Evolutionary conservation across 2,113 vertebrate species (phyloP).

Genomic region (Falco punctatus): DNA sequence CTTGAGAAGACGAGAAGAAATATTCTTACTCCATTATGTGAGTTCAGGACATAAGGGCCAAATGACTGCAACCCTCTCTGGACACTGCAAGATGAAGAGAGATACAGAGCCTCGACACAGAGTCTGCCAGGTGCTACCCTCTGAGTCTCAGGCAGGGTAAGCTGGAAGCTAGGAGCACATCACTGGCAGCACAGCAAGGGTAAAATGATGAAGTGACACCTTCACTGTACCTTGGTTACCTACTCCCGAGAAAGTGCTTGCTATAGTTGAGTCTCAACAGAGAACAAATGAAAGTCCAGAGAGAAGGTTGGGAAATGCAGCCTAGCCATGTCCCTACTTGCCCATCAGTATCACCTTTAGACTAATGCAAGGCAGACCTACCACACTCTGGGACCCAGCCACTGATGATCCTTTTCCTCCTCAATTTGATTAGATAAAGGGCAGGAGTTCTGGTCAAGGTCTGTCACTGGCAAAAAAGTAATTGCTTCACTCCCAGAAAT

Average conservation of each 20-base stretch:
- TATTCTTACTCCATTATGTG: background rate
- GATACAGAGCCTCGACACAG: background rate
- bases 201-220: background rate
- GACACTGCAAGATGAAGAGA: background rate
- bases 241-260: background rate
- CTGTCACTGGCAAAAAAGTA: background rate
- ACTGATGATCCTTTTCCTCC: background rate
- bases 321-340: background rate
- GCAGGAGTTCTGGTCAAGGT: background rate
- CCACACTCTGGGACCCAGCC: fast-evolving
- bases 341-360: background rate
- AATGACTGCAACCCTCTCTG: background rate
- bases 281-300: background rate
- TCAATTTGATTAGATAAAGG: background rate
- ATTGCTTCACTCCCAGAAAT: background rate
- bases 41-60: background rate
- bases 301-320: background rate
- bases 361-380: background rate
- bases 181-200: background rate
- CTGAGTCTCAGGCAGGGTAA: background rate
- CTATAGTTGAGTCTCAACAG: background rate
- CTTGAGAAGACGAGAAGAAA: background rate
- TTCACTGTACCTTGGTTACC: background rate
- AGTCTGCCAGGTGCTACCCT: background rate
- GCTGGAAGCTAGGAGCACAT: background rate